Base-by-base conservation (phyloP, 2,797 vertebrate species). In the Falco concolor region DNA sequence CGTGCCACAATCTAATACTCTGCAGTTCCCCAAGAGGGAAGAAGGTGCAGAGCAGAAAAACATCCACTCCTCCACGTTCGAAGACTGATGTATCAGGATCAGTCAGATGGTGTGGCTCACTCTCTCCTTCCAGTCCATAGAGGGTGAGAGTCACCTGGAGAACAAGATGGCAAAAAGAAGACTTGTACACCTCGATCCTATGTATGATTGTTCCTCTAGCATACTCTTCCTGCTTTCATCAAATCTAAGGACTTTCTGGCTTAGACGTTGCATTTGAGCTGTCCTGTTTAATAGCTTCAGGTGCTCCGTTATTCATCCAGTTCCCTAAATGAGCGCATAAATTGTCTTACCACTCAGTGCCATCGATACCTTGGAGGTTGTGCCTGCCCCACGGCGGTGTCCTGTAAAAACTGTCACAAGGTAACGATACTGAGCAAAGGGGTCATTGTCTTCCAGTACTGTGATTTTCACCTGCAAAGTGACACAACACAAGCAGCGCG, bases 1-100 rank as follows among this genome's bases (percentile, higher is more conserved):
- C 98, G 17, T 99, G 99, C 99, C 99, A 99, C 89, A 99, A 60
- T 93, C 99, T 97, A 94, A 99, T 98, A 95, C 98, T 98, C 94
- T 97, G 98, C 42, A 99, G 97, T 67, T 99, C 98, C 74, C 99
- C 99, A 15, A 99, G 98, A 52, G 99, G 99, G 88, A 99, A 99
- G 56, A 99, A 98, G 12, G 99, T 99, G 47, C 99, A 98, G 54
- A 99, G 95, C 23, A 99, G 96, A 94, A 99, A 99, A 96, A 99
- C 98, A 95, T 99, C 99, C 84, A 98, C 97, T 12, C 97, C 99
- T 49, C 99, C 99, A 79, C 98, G 98, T 97, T 99, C 99, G 98
- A 99, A 99, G 72, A 99, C 97, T 1, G 97, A 96, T 49, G 98
- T 98, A 32, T 98, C 97, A 3, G 98, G 95, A 90, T 99, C 99